phyloP scores from a whole-genome alignment of 2,113 vertebrate genomes.

The Eulemur rufifrons region DNA sequence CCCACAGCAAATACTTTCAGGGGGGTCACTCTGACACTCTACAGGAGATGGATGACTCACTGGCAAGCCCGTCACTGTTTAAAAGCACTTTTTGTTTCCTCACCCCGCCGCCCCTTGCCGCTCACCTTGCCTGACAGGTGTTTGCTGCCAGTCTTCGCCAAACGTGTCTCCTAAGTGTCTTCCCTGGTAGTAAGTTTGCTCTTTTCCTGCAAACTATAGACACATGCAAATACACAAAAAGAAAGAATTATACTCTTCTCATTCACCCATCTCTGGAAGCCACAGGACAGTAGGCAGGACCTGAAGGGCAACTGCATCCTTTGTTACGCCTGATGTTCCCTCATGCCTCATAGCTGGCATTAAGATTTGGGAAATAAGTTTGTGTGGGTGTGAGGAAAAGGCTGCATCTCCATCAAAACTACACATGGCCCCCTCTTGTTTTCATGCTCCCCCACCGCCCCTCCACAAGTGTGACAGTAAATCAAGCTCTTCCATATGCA shows the following conservation, averaged over 20 bases:
- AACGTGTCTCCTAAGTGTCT: slow-evolving; percentile 87
- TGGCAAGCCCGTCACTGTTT: too few relatives aligned
- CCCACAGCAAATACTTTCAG: neutral
- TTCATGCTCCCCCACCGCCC: neutral
- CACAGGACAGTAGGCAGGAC: neutral
- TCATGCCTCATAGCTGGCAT: neutral
- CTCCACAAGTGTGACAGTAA: neutral
- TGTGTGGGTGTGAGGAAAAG: slow-evolving; percentile 48
- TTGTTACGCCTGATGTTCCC: slow-evolving; percentile 39
- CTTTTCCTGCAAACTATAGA: slow-evolving; percentile 87
- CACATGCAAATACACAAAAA: neutral
- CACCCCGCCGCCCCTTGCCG: slow-evolving; percentile 85
- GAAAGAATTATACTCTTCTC: slow-evolving; percentile 46
- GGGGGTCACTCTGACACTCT: neutral
- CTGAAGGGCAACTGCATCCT: neutral
- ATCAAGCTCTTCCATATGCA: neutral
- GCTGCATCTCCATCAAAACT: slow-evolving; percentile 10
- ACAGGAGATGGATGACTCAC: neutral
- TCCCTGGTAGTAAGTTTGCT: slow-evolving; percentile 96
- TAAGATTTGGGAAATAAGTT: slow-evolving; percentile 56
- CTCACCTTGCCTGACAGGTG: slow-evolving; percentile 89
- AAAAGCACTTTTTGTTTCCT: neutral
- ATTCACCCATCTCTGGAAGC: slow-evolving; percentile 56
- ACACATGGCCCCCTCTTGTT: neutral
- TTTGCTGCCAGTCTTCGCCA: slow-evolving; percentile 87